Evolutionary conservation across 2,113 vertebrate species (phyloP).

Genomic region (Rhabdomys dilectus): DNA sequence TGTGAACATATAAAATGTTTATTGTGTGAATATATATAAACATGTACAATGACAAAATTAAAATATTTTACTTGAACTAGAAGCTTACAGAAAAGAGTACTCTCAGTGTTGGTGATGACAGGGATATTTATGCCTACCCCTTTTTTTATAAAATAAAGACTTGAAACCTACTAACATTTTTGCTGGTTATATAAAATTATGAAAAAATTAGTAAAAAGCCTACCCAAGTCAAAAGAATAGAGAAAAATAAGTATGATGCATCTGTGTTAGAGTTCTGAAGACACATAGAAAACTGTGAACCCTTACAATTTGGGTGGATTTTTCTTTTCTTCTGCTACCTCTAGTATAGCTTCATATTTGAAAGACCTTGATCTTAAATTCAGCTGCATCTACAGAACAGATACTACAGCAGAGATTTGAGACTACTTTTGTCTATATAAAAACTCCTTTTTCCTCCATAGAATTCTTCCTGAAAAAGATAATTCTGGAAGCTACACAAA

Average conservation of each 20-base stretch:
- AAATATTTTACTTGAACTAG: neutral
- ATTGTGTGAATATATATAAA: neutral
- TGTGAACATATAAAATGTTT: neutral
- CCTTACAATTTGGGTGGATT: neutral
- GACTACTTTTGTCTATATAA: neutral
- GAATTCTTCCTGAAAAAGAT: constrained; percentile 4
- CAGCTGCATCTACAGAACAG: neutral
- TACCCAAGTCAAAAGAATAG: neutral
- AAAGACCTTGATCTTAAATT: constrained; percentile 26
- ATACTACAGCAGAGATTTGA: neutral
- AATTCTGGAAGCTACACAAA: neutral
- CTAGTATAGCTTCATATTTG: neutral
- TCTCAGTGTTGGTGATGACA: neutral
- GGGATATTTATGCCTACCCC: neutral
- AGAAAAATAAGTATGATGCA: rapidly evolving
- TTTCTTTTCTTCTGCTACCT: neutral
- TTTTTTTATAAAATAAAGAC: neutral
- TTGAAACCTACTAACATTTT: neutral
- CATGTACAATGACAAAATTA: neutral
- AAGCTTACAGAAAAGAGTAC: neutral
- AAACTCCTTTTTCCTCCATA: neutral
- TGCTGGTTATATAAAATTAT: neutral
- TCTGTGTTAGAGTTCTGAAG: neutral
- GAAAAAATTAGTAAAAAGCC: neutral
- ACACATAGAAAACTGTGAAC: neutral